Conservation (phyloP, 2,888 invertebrate genomes). For the Desoria tigrina region DNA sequence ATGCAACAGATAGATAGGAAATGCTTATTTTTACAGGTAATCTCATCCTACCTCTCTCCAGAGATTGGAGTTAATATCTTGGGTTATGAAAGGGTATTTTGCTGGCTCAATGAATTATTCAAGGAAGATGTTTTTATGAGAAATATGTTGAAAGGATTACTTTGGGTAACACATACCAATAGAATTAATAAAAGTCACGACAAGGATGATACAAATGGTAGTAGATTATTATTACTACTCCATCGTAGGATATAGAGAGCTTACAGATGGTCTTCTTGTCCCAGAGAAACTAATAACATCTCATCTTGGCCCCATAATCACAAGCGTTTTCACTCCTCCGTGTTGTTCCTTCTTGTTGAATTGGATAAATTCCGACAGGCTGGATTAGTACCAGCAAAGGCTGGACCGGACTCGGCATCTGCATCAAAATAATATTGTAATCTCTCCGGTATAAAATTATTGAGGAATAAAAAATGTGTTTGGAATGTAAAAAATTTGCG, state of each 20-base stretch:
- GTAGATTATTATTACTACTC: too few species aligned
- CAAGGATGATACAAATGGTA: slow-evolving; percentile 36
- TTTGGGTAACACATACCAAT: slow-evolving; percentile 42
- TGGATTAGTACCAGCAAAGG: background rate
- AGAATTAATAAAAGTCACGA: slow-evolving; percentile 52
- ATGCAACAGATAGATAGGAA: too few species aligned
- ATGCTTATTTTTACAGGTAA: too few species aligned
- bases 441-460: slow-evolving; percentile 6
- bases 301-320: slow-evolving; percentile 3
- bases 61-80: too few species aligned
- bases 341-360: slow-evolving; percentile 4
- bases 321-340: background rate
- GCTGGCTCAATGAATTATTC: slow-evolving; percentile 32
- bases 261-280: slow-evolving; percentile 26
- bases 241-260: too few species aligned
- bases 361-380: slow-evolving; percentile 10
- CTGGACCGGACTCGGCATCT: too few species aligned
- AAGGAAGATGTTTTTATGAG: slow-evolving; percentile 37
- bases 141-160: slow-evolving; percentile 46
- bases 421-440: background rate
- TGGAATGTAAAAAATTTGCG: slow-evolving; percentile 53
- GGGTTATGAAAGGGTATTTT: too few species aligned
- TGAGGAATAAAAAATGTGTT: slow-evolving; percentile 18
- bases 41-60: too few species aligned
- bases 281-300: background rate